phyloP scores from a whole-genome alignment of 2,797 vertebrate genomes.

The Rhodeus uyekii region DNA sequence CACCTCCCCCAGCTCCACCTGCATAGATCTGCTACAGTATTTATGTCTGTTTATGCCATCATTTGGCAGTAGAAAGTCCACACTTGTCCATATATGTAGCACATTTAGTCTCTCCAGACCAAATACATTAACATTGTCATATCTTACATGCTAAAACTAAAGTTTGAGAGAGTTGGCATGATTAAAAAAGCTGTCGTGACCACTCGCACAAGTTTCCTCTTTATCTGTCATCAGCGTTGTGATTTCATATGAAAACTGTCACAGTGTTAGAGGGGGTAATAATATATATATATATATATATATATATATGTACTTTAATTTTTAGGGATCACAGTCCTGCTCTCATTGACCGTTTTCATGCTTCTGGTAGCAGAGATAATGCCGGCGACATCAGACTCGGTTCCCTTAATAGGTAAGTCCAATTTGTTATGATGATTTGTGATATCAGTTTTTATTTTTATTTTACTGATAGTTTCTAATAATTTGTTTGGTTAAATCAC shows the following conservation, averaged over 20 bases:
- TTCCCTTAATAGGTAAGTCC: constrained; percentile 77
- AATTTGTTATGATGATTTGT: neutral
- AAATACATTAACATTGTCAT: neutral
- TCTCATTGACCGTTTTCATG: constrained; percentile 81
- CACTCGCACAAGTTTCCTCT: neutral
- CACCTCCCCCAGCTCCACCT: neutral
- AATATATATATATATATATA: too few species aligned
- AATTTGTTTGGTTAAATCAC: neutral
- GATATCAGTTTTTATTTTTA: neutral
- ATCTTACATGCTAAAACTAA: neutral
- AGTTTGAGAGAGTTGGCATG: neutral
- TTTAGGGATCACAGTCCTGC: constrained; percentile 78
- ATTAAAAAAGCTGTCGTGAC: neutral
- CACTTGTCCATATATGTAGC: neutral
- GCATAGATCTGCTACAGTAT: too few species aligned
- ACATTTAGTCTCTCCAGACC: neutral
- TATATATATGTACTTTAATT: constrained; percentile 55
- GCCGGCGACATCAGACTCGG: constrained; percentile 80
- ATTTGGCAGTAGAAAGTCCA: neutral
- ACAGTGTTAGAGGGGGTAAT: neutral
- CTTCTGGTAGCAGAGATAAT: constrained; percentile 81
- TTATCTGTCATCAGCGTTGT: neutral
- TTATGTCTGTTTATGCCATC: too few species aligned
- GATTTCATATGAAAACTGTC: neutral
- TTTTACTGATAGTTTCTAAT: neutral